Percentiles rank a stretch among this genome's conserved stretches.
These are phyloP conservation scores for Leucoraja erinaceus DNA, from an alignment of 2,113 vertebrate species.

Conservation along the genomic window DNA sequence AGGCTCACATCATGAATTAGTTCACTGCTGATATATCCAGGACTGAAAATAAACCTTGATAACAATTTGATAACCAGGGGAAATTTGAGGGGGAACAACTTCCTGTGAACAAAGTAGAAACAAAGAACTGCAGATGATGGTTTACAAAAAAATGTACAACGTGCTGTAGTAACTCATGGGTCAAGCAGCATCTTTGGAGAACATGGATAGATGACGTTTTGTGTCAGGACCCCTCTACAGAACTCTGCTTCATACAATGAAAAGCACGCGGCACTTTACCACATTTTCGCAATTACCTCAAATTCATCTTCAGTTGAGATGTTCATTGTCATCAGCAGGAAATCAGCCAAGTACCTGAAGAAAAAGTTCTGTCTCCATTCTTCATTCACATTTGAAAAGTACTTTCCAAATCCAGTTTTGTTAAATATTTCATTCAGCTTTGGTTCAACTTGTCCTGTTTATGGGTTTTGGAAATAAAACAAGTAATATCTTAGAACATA, in stretches of 20 bases:
- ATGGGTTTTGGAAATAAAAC: neutral
- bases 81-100: neutral
- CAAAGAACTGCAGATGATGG: too few species aligned
- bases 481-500: neutral
- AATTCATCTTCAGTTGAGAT: constrained; percentile 58
- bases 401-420: constrained; percentile 69
- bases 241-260: neutral
- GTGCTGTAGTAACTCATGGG: too few species aligned
- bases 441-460: constrained; percentile 55
- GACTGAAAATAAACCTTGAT: too few species aligned
- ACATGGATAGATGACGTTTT: too few species aligned
- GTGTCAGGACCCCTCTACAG: too few species aligned
- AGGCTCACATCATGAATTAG: neutral
- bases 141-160: too few species aligned
- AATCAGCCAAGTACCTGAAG: constrained; percentile 70
- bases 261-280: neutral
- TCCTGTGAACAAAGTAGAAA: neutral
- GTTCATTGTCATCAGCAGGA: constrained; percentile 67
- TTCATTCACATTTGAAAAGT: constrained; percentile 50
- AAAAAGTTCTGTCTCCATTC: constrained; percentile 61
- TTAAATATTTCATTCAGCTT: constrained; percentile 74
- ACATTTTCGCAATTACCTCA: constrained; percentile 52
- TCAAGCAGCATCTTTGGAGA: too few species aligned
- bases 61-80: neutral
- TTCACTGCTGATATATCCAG: neutral